Base-by-base conservation (phyloP, 2,888 invertebrate species). In the Meteorus cinctellus region DNA sequence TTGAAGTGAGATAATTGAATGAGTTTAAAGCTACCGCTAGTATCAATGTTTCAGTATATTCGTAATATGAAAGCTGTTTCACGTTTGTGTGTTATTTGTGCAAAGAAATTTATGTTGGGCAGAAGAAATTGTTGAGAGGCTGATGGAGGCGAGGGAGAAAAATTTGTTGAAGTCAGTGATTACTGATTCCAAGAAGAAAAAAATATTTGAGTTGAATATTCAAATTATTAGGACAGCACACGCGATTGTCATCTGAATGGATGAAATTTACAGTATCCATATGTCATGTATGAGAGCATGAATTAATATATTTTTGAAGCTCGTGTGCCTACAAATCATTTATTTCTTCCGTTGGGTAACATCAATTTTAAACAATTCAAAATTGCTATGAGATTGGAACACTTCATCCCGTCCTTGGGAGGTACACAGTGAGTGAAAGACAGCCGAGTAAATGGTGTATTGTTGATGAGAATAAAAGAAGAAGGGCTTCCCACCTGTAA, bases 401-500 rank as follows among this genome's bases (percentile, higher is more conserved):
- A 19, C 19, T 55, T 55, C 55, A 8, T 4, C 19, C 19, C 34
- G 16, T 29, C 31, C 59, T 31, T n/a, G 34, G 19, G 31, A 34
- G 59, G 36, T 48, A 48, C 6, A n/a, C 8, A 0, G 51, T 27
- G 29, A 51, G 14, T 55, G 59, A 12, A 14, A 59, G 59, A 70
- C 55, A 48, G 14, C 12, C 4, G 12, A 41, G 34, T 34, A n/a
- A 59, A 66, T 59, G 27, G 60, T 70, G 29, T 29, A 62, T 62
- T 29, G 70, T 60, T 34, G 55, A 55, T 24, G 55, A 55, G 19
- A 19, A 55, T 19, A 59, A 24, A 14, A 70, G 41, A 29, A 10
- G 68, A 63, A 62, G 63, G 72, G 72, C 34, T 72, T 63, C 34
- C 72, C 72, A 72, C 72, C 72, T 72, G 72, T 72, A 72, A 72